Percentiles rank a stretch among this genome's conserved stretches.
These are phyloP conservation scores for Calephelis nemesis DNA, from an alignment of 1,140 invertebrate genomes.

Conservation along the genomic window DNA sequence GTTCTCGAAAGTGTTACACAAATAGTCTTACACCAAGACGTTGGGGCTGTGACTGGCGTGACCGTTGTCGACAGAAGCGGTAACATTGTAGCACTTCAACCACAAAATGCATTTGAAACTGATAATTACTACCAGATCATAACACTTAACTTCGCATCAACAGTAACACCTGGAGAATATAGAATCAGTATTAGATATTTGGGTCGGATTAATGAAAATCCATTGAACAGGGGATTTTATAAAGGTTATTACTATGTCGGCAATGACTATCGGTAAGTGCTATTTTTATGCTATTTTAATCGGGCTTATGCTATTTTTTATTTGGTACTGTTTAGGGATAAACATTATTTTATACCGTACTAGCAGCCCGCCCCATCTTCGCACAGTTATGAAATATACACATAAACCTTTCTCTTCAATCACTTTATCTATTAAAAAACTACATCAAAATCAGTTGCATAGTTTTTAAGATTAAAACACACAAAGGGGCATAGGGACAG, in stretches of 20 bases:
- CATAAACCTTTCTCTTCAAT: too few relatives aligned
- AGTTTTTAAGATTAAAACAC: too few relatives aligned
- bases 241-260: constrained; percentile 61
- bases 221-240: constrained; percentile 62
- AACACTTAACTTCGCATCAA: constrained; percentile 49
- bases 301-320: too few relatives aligned
- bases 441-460: too few relatives aligned
- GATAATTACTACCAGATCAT: constrained; percentile 58
- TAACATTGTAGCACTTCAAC: constrained; percentile 38
- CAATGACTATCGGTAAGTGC: constrained; percentile 40
- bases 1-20: constrained; percentile 47
- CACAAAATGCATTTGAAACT: constrained; percentile 43
- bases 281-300: too few relatives aligned
- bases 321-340: too few relatives aligned
- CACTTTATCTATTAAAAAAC: too few relatives aligned
- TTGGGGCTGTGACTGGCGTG: constrained; percentile 46
- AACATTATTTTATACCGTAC: too few relatives aligned
- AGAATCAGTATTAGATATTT: constrained; percentile 51
- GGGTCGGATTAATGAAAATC: constrained; percentile 57
- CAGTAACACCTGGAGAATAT: constrained; percentile 48
- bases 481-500: too few relatives aligned
- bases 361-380: too few relatives aligned
- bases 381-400: too few relatives aligned
- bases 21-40: constrained; percentile 66
- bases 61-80: constrained; percentile 40